Conservation (phyloP, 2,888 invertebrate species). For the Orchesellides sinensis region DNA sequence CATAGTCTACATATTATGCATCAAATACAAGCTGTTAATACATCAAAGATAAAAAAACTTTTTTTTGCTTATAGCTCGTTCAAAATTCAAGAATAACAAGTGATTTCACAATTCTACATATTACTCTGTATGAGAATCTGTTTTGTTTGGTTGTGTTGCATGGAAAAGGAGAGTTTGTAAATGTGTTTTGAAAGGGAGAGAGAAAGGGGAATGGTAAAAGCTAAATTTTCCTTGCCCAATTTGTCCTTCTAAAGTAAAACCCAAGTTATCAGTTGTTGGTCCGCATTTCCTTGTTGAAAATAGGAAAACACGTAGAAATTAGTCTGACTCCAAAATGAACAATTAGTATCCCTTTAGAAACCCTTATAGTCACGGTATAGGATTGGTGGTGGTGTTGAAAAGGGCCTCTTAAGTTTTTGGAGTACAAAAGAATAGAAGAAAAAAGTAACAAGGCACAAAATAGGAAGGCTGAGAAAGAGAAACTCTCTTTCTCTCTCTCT, state of each 20-base stretch:
- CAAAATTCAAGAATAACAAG: no score
- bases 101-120: no score
- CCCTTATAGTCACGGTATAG: not conserved
- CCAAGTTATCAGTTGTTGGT: no score
- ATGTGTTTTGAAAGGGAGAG: not conserved
- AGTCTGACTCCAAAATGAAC: slow-evolving; percentile 18
- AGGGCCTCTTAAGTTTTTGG: not conserved
- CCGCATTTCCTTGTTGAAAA: not conserved
- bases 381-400: not conserved
- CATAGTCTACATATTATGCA: no score
- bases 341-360: slow-evolving; percentile 15
- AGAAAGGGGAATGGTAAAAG: no score
- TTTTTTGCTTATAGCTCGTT: no score
- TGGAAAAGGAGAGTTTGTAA: not conserved
- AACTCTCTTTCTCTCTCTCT: not conserved
- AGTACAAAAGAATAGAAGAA: not conserved
- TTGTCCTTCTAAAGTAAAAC: no score
- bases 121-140: no score
- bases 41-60: no score
- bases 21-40: no score
- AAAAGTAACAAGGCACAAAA: not conserved
- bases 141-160: no score
- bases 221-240: no score
- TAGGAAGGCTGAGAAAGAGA: not conserved
- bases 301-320: slow-evolving; percentile 12